Evolutionary conservation across 1,140 invertebrate species (phyloP).

Genomic region (Lordiphosa stackelbergi): DNA sequence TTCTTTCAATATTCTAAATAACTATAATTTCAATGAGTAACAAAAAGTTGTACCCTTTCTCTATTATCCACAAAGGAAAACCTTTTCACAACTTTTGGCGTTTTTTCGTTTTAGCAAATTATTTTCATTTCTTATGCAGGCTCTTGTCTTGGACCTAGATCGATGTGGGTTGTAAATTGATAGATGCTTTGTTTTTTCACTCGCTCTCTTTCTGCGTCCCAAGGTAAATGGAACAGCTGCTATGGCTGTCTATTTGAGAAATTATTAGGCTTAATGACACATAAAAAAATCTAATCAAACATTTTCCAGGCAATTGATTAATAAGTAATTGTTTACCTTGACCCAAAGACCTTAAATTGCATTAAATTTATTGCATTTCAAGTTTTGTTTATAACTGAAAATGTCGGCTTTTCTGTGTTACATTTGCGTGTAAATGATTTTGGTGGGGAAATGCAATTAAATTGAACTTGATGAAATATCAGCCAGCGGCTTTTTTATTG

Average conservation of each 20-base stretch:
- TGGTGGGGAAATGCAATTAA: constrained; percentile 55
- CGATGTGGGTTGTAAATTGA: constrained; percentile 53
- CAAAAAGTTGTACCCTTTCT: background rate
- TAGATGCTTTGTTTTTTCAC: constrained; percentile 37
- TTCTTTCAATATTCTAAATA: too few relatives aligned
- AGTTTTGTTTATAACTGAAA: constrained; percentile 11
- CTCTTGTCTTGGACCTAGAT: constrained; percentile 33
- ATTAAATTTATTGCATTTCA: constrained; percentile 3
- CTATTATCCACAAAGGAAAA: background rate
- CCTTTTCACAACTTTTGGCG: too few relatives aligned
- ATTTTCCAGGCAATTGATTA: too few relatives aligned
- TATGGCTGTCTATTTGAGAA: constrained; percentile 28
- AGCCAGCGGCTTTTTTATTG: constrained; percentile 20
- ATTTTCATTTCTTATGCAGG: constrained; percentile 56
- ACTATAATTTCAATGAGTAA: constrained; percentile 8
- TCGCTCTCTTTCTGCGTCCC: constrained; percentile 1
- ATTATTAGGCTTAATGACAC: constrained; percentile 51
- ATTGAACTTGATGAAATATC: constrained; percentile 33
- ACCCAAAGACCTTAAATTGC: background rate
- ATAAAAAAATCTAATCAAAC: constrained; percentile 27
- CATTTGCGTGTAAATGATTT: constrained; percentile 38
- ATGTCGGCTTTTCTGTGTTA: constrained; percentile 16
- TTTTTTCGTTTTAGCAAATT: constrained; percentile 47
- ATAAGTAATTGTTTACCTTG: background rate
- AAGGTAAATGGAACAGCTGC: constrained; percentile 51